Conservation (phyloP, 2,888 invertebrate species). For the Aphidoletes aphidimyza region DNA sequence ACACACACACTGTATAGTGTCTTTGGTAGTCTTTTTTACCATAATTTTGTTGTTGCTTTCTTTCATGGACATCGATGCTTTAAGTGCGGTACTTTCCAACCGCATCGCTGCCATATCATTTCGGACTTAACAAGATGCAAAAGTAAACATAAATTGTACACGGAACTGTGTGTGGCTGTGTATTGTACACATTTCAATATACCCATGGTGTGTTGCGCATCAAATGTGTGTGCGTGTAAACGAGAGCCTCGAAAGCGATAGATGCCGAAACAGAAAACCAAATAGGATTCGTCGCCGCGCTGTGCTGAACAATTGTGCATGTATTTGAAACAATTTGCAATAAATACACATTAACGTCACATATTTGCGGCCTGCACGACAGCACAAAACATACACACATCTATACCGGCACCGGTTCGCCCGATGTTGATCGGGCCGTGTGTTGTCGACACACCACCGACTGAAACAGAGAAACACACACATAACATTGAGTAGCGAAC, state of each 20-base stretch:
- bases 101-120: conserved; percentile 4
- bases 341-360: conserved; percentile 33
- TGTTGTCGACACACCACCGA: no score
- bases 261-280: conserved; percentile 10
- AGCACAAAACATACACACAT: not conserved
- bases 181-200: no score
- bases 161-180: not conserved
- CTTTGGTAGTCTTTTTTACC: no score
- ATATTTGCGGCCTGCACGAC: conserved; percentile 42
- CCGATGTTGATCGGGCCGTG: no score
- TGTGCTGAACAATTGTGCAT: not conserved
- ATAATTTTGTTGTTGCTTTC: not conserved
- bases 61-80: not conserved
- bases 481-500: not conserved
- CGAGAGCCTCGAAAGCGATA: not conserved
- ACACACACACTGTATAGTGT: not conserved
- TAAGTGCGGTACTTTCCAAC: conserved; percentile 4
- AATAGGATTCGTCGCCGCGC: not conserved
- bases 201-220: not conserved
- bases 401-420: not conserved
- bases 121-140: conserved; percentile 34
- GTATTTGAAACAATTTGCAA: conserved; percentile 40
- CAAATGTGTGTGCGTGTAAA: not conserved
- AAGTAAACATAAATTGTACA: not conserved
- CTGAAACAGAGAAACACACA: no score